Evolutionary conservation across 2,888 invertebrate species (phyloP), one percentile per base, ranked within the genome.

Genomic region (Colostygia pectinataria): DNA sequence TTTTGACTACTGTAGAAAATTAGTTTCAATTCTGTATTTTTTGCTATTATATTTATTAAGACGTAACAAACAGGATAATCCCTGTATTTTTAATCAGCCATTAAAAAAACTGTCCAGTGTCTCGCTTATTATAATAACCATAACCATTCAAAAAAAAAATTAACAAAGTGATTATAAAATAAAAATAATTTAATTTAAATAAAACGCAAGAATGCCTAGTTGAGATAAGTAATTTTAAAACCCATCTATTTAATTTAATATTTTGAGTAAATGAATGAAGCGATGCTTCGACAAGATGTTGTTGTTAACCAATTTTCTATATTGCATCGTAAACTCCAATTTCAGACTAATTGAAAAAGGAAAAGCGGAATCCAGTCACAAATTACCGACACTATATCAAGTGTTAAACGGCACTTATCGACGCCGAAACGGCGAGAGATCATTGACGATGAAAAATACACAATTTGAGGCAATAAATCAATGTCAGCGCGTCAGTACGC

Each of bases 301-400:
- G 66, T 68, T 63, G 71, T 71, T 76, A 74, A 70, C 69, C 69
- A 69, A 66, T 71, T 66, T 59, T 57, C 63, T 66, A 74, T 71
- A 74, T 80, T 80, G 74, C 78, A 75, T 70, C 77, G 80, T 80
- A 80, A 80, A 81, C 75, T 71, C 73, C 83, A 85, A 86, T 90
- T 87, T 84, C 49, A 62, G 61, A 65, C 76, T 89, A 88, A 90
- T 90, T 89, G 90, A 90, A 88, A 89, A 87, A 77, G 70, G 78
- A 83, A 85, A 84, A 85, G 74, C 71, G 77, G 74, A 76, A 76
- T 76, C 71, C 73, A 74, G 69, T 71, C 83, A 80, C 85, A 86
- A 87, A 90, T 90, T 90, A 90, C 81, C 68, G 83, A 85, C 89
- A 90, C 89, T 90, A 88, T 68, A 90, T 90, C 90, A 90, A 84